Percentiles rank a stretch among this genome's conserved stretches.
Evolutionary conservation across 2,888 invertebrate genomes (phyloP).

Genomic region (Heliconius charithonia): DNA sequence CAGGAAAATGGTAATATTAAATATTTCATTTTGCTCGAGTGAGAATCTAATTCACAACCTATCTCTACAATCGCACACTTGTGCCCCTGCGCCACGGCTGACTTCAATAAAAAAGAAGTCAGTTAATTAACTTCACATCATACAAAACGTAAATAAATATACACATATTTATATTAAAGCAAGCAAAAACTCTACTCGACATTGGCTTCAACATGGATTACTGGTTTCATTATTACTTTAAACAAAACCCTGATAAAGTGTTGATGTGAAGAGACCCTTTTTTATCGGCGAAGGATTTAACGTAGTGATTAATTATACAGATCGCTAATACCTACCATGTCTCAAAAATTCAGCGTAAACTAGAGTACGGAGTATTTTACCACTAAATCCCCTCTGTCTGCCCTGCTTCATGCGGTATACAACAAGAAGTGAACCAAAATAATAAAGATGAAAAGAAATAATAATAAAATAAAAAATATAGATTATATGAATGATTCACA

Average conservation of each 20-base stretch:
- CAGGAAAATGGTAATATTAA: no score
- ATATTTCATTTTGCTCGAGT: no score
- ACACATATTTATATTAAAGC: background rate
- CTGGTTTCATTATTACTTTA: background rate
- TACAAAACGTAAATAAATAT: background rate
- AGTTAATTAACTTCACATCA: no score
- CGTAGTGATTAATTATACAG: constrained; percentile 27
- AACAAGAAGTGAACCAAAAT: background rate
- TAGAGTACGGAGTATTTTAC: background rate
- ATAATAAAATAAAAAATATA: background rate
- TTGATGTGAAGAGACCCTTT: constrained; percentile 27
- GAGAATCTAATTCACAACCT: no score
- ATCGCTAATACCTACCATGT: no score
- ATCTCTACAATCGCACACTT: no score
- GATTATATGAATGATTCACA: background rate
- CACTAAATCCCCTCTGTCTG: background rate
- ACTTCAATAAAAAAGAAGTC: no score
- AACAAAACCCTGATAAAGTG: constrained; percentile 22
- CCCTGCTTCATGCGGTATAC: background rate
- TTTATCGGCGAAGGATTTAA: constrained; percentile 32
- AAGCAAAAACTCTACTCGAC: no score
- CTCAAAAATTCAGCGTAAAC: no score
- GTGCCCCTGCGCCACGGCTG: no score
- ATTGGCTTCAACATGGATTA: background rate
- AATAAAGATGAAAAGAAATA: background rate